A percentile compares a stretch with the other conserved stretches of the same genome.
phyloP scores from a whole-genome alignment of 1,140 invertebrate genomes.

The Drosophila nikananu region DNA sequence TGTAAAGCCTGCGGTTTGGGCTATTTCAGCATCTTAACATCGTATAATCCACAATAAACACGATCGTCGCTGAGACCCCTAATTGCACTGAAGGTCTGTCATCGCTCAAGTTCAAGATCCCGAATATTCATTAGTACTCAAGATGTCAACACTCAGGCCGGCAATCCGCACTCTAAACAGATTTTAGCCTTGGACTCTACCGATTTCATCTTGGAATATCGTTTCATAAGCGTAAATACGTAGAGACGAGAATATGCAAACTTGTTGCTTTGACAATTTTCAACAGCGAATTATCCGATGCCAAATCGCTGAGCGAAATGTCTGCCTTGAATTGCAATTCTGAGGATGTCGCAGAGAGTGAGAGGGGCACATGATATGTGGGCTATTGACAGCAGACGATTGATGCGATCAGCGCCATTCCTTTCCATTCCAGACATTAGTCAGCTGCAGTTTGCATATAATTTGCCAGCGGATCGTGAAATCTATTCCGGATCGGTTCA shows the following conservation, averaged over 20 bases:
- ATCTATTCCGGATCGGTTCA: slow-evolving; percentile 50
- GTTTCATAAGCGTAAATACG: slow-evolving; percentile 23
- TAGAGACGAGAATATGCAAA: slow-evolving; percentile 31
- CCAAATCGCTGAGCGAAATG: slow-evolving; percentile 39
- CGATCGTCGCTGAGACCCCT: slow-evolving; percentile 8
- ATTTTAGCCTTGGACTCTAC: slow-evolving; percentile 63
- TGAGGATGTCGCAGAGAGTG: slow-evolving; percentile 14
- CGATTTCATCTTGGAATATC: slow-evolving; percentile 76
- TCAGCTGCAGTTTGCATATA: slow-evolving; percentile 61
- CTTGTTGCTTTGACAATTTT: slow-evolving; percentile 60
- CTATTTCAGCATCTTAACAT: slow-evolving; percentile 11
- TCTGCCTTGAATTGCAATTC: slow-evolving; percentile 64
- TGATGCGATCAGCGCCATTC: slow-evolving; percentile 70
- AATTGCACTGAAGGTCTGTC: slow-evolving; percentile 42
- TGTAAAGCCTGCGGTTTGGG: background rate
- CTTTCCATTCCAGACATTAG: slow-evolving; percentile 56
- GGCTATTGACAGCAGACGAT: slow-evolving; percentile 54
- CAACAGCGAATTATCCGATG: slow-evolving; percentile 48
- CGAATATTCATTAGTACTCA: slow-evolving; percentile 69
- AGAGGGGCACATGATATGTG: slow-evolving; percentile 34
- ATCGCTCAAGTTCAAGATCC: slow-evolving; percentile 43
- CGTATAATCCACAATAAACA: slow-evolving; percentile 24
- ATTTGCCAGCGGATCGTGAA: slow-evolving; percentile 49
- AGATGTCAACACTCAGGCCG: slow-evolving; percentile 65
- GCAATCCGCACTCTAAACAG: slow-evolving; percentile 62